Base-by-base conservation (phyloP, 2,888 invertebrate species). In the Pachycephus smyrnensis region DNA sequence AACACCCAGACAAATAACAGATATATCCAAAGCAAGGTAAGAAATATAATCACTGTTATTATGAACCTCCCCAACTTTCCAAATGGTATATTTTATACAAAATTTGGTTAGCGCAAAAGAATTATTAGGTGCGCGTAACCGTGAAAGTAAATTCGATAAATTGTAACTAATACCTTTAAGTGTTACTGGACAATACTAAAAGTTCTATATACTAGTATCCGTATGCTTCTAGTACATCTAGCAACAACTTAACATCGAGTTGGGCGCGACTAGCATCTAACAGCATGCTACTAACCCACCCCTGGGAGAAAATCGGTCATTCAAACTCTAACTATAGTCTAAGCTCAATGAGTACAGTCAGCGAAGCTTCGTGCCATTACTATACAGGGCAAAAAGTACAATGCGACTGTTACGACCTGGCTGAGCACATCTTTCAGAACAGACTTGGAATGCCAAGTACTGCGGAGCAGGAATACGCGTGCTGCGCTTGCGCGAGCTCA, bases 251-350 rank as follows among this genome's bases (percentile, higher is more conserved):
- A 87, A 89, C 89, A 80, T 84, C 86, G 75, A 90, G 85, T 84
- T 90, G 87, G 89, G 86, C 87, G 69, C 87, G 89, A 84, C 87
- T 90, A 82, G 86, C 89, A 73, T 87, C 89, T 86, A 89, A 90
- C 88, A 90, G 88, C 88, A 88, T 88, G 85, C 86, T 88, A 85
- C 85, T 90, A 88, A 89, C 88, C 80, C 87, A 90, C 73, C 87
- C 88, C 74, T 76, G 73, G 78, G 76, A 78, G 74, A 75, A 71
- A 68, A 69, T 75, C 37, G 75, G 75, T 73, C 73, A 77, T 32
- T 73, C 77, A 68, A 68, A 86, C 77, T 83, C 87, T 80, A 87
- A 86, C 78, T 84, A 84, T 82, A 87, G 84, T 80, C 79, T 86
- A 82, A 84, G 84, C 77, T 82, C 85, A 74, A 83, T 84, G 84